Evolutionary conservation across 2,888 invertebrate genomes (phyloP).

Genomic region (Pyrochroa serraticornis): DNA sequence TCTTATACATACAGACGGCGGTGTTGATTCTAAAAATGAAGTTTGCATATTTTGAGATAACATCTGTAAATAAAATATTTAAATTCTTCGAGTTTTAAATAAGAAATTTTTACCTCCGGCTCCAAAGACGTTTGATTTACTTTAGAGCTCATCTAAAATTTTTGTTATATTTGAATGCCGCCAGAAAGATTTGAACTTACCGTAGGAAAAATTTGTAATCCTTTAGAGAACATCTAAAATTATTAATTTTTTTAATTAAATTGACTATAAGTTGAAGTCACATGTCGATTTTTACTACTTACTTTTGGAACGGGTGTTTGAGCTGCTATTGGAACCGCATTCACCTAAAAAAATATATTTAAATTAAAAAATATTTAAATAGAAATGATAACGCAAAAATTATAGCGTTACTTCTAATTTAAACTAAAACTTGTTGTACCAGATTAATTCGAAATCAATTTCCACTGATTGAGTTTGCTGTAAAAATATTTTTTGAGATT

Average conservation of each 20-base stretch:
- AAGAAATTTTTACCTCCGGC: not conserved
- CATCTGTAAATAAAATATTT: no score
- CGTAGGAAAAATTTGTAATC: constrained; percentile 8
- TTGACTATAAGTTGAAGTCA: no score
- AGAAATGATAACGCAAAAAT: not conserved
- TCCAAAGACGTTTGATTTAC: constrained; percentile 6
- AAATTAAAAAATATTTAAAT: no score
- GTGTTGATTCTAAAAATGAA: no score
- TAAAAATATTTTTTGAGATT: no score
- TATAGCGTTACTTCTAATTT: no score
- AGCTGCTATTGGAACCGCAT: not conserved
- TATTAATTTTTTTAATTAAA: no score
- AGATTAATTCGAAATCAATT: constrained; percentile 17
- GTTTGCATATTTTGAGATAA: no score
- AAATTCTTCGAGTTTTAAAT: no score
- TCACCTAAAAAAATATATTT: constrained; percentile 18
- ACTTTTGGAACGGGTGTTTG: constrained; percentile 6
- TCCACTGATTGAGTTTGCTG: no score
- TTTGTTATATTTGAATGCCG: not conserved
- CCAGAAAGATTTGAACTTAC: not conserved
- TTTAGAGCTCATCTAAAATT: constrained; percentile 8
- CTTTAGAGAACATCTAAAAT: constrained; percentile 12
- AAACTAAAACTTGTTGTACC: no score
- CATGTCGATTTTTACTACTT: not conserved
- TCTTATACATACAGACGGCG: no score